Evolutionary conservation across 37 sponge, comb jelly and placozoan species (phyloP).

Genomic region (Theonella swinhoei): DNA sequence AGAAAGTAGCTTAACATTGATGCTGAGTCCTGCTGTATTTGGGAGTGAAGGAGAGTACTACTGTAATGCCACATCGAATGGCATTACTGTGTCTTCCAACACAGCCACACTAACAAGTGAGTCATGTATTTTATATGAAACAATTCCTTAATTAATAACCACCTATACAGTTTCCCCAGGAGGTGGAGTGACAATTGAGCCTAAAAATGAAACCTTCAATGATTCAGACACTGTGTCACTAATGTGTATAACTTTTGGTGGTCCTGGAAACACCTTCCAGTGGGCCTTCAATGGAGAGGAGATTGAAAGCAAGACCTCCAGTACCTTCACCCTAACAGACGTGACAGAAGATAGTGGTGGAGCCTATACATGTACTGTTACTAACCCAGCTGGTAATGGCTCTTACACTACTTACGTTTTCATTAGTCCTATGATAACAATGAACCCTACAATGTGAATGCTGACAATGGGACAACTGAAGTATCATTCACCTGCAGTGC

Average conservation of each 20-base stretch:
- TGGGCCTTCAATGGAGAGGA: neutral
- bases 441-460: no score
- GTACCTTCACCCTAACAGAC: neutral
- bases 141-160: no score
- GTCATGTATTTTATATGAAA: neutral
- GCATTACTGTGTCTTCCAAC: neutral
- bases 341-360: no score
- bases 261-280: constrained; percentile 29
- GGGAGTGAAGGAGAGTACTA: constrained; percentile 24
- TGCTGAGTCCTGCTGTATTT: constrained; percentile 14
- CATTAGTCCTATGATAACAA: no score
- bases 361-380: no score
- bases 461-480: neutral
- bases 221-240: neutral
- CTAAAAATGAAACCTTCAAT: no score
- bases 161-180: no score
- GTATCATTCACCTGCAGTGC: no score
- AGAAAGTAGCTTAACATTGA: neutral
- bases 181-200: neutral
- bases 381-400: no score
- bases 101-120: constrained; percentile 15
- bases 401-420: no score
- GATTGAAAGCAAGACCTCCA: neutral
- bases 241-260: constrained; percentile 39
- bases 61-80: constrained; percentile 2